Evolutionary conservation across 2,888 invertebrate species (phyloP), one percentile per base, ranked within the genome.

Genomic region (Abscondita cerata): DNA sequence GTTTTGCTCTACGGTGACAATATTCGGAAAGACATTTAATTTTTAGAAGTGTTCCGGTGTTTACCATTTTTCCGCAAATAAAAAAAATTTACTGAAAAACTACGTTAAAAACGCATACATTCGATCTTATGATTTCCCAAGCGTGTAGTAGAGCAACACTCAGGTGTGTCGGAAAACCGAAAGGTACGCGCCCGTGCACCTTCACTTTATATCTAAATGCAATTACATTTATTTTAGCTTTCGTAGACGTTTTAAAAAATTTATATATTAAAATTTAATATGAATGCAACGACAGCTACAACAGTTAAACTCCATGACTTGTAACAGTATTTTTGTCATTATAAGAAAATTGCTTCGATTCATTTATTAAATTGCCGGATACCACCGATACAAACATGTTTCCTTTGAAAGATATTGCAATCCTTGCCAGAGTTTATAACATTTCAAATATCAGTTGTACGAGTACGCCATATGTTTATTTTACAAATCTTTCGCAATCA

Each of bases 391-490:
- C 25, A 25, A 57, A 52, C 58, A 46, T 59, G 59, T 41, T 72
- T 72, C 72, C 72, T 70, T 66, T 50, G 59, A 70, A 70, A 70
- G 71, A 72, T 71, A 72, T 71, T 72, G 69, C 70, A 64, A 69
- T 18, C 16, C 44, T 69, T 68, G 64, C 69, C 64, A 52, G 68
- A 66, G 70, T 72, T 72, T 73, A 68, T 70, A 72, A 67, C 67
- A 67, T 68, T 68, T 66, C 65, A 70, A 68, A 65, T 66, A 62
- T 64, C 66, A 69, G 68, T 68, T 68, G 73, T 72, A 72, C 67
- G 71, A 68, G 64, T 68, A 67, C 69, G 68, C 73, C 74, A 73
- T 72, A 70, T 73, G 74, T 73, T 73, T 71, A 68, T 71, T 72
- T 72, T 66, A 70, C 72, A 73, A 73, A 73, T 73, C 72, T 54